Conservation (phyloP, 2,888 invertebrate genomes). For the Leptopilina syphax region DNA sequence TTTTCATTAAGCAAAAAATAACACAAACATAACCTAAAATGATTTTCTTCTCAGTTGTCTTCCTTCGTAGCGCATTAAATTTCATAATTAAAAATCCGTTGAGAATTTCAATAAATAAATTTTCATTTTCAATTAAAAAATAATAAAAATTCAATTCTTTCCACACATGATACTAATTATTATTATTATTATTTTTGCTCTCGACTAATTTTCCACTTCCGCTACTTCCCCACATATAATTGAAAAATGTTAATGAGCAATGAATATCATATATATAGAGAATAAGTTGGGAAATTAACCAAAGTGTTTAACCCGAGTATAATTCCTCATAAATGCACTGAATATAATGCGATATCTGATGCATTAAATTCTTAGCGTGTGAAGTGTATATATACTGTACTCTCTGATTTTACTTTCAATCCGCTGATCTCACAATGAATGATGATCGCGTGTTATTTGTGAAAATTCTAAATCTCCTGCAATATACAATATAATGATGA, state of each 20-base stretch:
- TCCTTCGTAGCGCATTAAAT: no score
- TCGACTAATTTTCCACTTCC: no score
- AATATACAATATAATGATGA: neutral
- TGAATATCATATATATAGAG: neutral
- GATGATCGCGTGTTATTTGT: conserved; percentile 28
- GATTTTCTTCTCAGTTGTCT: no score
- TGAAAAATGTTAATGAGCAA: neutral
- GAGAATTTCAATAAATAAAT: no score
- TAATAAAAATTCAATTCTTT: no score
- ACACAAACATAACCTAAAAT: no score
- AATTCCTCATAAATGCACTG: conserved; percentile 25
- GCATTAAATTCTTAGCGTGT: conserved; percentile 59
- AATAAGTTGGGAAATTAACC: conserved; percentile 29
- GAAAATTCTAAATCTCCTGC: conserved; percentile 23
- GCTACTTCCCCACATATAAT: neutral
- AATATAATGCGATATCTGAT: conserved; percentile 42
- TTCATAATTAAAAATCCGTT: no score
- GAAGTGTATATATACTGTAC: conserved; percentile 31
- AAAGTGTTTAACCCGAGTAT: conserved; percentile 41
- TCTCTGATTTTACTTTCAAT: conserved; percentile 10
- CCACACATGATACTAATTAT: no score
- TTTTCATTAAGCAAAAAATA: no score
- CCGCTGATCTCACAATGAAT: neutral
- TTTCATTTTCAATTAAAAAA: no score
- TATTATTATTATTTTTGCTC: no score